Percentiles rank a stretch among this genome's conserved stretches.
phyloP scores from a whole-genome alignment of 1,140 invertebrate species.

The Drosophila repletoides region DNA sequence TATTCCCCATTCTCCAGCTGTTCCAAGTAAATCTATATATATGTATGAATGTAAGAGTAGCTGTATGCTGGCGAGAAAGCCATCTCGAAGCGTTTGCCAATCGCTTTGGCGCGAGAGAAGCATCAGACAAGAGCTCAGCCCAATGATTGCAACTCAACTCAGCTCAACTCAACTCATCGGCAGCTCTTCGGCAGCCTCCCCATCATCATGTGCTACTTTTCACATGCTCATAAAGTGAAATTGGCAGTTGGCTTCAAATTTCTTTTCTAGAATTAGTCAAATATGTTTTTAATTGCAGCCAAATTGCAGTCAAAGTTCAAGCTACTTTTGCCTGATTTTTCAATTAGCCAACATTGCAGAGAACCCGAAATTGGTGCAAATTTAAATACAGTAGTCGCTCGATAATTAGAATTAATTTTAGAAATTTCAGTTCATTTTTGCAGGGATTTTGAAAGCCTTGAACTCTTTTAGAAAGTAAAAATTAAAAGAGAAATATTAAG shows the following conservation, averaged over 20 bases:
- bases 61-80: conserved; percentile 56
- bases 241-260: conserved; percentile 42
- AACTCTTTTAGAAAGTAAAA: too few species aligned
- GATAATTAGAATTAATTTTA: too few species aligned
- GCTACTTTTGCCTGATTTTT: conserved; percentile 18
- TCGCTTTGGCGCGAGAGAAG: conserved; percentile 53
- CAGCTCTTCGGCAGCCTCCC: conserved; percentile 38
- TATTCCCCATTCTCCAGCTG: conserved; percentile 25
- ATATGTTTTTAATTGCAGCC: conserved; percentile 23
- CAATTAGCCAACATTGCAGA: conserved; percentile 28
- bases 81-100: conserved; percentile 64
- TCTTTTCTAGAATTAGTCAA: conserved; percentile 47
- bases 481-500: too few species aligned
- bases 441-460: too few species aligned
- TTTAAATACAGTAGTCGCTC: too few species aligned
- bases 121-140: conserved; percentile 22
- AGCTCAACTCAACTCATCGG: too few species aligned
- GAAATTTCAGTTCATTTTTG: too few species aligned
- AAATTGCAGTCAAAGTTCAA: neutral
- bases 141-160: conserved; percentile 77
- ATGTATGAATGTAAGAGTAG: conserved; percentile 1
- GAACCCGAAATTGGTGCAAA: too few species aligned
- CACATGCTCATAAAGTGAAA: conserved; percentile 76
- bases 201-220: conserved; percentile 78
- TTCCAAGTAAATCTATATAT: neutral